Evolutionary conservation across 2,888 invertebrate genomes (phyloP).

Genomic region (Molorchus minor): DNA sequence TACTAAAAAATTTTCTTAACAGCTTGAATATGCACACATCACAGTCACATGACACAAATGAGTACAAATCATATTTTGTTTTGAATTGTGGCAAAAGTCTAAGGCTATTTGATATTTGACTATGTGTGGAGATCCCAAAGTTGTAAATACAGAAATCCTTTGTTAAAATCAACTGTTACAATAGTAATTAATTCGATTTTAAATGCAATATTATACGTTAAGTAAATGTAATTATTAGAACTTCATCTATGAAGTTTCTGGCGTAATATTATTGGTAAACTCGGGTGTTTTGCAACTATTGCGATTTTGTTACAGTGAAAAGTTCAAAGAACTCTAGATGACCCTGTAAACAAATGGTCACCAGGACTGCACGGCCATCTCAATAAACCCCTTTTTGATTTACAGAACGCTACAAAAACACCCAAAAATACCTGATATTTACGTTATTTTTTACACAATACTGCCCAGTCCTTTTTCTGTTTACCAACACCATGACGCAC

Average conservation of each 20-base stretch:
- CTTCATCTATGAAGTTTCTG: slow-evolving; percentile 16
- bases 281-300: slow-evolving; percentile 30
- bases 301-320: slow-evolving; percentile 37
- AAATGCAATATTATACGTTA: too few species aligned
- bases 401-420: not conserved
- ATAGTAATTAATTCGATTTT: too few species aligned
- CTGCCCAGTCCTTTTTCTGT: slow-evolving; percentile 33
- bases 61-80: too few species aligned
- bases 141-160: too few species aligned
- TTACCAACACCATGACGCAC: slow-evolving; percentile 51
- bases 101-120: too few species aligned
- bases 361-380: slow-evolving; percentile 11
- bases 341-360: slow-evolving; percentile 47
- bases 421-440: not conserved
- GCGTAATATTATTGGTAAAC: slow-evolving; percentile 11
- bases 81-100: too few species aligned
- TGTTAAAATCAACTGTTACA: too few species aligned
- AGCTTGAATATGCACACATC: slow-evolving; percentile 18
- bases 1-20: slow-evolving; percentile 15
- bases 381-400: not conserved
- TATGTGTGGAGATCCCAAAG: too few species aligned
- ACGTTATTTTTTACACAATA: slow-evolving; percentile 1
- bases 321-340: slow-evolving; percentile 54
- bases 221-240: too few species aligned
- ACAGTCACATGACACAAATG: slow-evolving; percentile 17